Evolutionary conservation across 2,888 invertebrate genomes (phyloP).

Genomic region (Diarsia brunnea): DNA sequence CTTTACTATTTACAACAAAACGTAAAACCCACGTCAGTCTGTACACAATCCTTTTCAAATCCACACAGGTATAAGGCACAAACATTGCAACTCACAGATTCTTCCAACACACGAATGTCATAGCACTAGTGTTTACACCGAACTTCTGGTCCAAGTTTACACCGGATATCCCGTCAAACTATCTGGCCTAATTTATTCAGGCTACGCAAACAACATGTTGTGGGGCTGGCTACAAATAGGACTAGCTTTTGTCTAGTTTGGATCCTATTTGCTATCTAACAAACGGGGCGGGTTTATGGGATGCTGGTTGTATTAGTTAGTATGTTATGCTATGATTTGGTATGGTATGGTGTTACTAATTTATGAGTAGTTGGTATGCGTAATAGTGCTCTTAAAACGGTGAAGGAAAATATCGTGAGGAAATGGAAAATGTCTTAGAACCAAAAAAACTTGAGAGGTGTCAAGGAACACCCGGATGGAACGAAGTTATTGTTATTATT

Average conservation of each 20-base stretch:
- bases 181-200: constrained; percentile 63
- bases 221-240: constrained; percentile 52
- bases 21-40: not conserved
- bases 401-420: no score
- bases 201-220: constrained; percentile 55
- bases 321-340: not conserved
- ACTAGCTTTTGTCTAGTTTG: constrained; percentile 54
- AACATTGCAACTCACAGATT: constrained; percentile 46
- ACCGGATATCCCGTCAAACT: constrained; percentile 57
- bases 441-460: no score
- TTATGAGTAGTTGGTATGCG: not conserved
- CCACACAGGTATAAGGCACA: not conserved
- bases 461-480: no score
- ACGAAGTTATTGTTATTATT: no score
- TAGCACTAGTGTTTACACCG: constrained; percentile 51
- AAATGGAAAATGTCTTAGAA: no score
- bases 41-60: constrained; percentile 1
- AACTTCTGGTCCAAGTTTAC: constrained; percentile 57
- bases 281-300: constrained; percentile 2
- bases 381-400: no score
- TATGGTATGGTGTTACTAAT: not conserved
- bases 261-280: constrained; percentile 48
- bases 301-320: not conserved
- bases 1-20: not conserved
- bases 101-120: constrained; percentile 50